Conservation (phyloP, 92 coral and sea anemone species). For the Hydrozoanthus gracilis region DNA sequence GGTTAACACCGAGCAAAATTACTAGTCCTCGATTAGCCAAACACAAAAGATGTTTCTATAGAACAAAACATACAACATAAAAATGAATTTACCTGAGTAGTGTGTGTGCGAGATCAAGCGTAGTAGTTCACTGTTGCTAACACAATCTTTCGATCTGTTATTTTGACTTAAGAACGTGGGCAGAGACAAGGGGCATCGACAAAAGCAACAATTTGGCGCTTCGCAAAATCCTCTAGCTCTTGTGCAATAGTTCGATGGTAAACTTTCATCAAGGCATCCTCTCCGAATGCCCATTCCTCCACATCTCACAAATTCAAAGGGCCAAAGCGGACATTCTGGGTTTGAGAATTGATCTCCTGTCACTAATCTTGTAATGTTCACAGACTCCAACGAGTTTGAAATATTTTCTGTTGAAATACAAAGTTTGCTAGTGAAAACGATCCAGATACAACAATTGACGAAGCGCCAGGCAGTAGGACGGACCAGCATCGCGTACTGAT, state of each 20-base stretch:
- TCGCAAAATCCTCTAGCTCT: conserved; percentile 15
- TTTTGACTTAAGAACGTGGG: conserved; percentile 34
- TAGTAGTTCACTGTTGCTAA: conserved; percentile 5
- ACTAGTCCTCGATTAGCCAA: too few species aligned
- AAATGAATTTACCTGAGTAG: conserved; percentile 7
- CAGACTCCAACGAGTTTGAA: conserved; percentile 19
- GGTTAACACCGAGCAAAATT: too few species aligned
- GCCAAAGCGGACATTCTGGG: conserved; percentile 38
- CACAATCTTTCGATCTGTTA: conserved; percentile 30
- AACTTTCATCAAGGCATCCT: conserved; percentile 10
- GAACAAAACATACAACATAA: neutral
- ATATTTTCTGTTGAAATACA: conserved; percentile 19
- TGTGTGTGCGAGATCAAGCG: neutral
- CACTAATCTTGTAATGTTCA: conserved; percentile 42
- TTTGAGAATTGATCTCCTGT: conserved; percentile 30
- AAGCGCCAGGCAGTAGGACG: neutral
- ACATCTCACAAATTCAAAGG: neutral
- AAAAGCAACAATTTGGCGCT: conserved; percentile 5
- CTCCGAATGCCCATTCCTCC: neutral
- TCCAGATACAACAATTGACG: neutral
- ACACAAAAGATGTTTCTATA: neutral
- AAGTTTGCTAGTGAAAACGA: neutral
- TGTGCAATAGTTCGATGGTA: conserved; percentile 23
- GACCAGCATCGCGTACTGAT: neutral
- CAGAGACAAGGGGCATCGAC: conserved; percentile 14